Conservation (phyloP, 2,888 invertebrate species). For the Andrena fulva region DNA sequence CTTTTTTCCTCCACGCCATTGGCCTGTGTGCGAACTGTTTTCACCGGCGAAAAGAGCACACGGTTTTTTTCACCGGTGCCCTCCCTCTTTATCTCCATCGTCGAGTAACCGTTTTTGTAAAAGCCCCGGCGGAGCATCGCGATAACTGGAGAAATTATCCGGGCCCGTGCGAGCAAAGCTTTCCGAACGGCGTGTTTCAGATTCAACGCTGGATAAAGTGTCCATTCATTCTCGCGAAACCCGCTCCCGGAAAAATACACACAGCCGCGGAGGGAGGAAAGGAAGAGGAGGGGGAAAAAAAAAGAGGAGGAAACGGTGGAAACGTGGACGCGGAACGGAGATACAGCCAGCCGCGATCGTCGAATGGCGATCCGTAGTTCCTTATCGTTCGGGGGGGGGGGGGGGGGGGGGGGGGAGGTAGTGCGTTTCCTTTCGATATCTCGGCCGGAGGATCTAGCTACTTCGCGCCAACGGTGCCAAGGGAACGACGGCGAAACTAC, state of each 20-base stretch:
- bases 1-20: conserved; percentile 34
- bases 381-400: conserved; percentile 45
- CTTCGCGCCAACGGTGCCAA: conserved; percentile 41
- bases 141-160: conserved; percentile 76
- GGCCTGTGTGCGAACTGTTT: conserved; percentile 51
- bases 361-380: conserved; percentile 59
- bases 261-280: conserved; percentile 1
- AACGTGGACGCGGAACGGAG: background rate
- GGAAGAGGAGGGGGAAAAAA: background rate
- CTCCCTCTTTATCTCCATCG: conserved; percentile 71
- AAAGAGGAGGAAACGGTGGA: background rate
- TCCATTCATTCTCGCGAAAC: conserved; percentile 78
- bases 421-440: conserved; percentile 72
- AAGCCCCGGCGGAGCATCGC: conserved; percentile 71
- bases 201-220: conserved; percentile 77
- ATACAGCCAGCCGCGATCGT: conserved; percentile 51
- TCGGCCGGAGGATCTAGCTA: conserved; percentile 53
- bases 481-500: conserved; percentile 45
- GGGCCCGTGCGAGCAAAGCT: conserved; percentile 70
- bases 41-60: conserved; percentile 64
- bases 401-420: background rate
- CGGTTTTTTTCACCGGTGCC: conserved; percentile 50
- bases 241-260: conserved; percentile 71
- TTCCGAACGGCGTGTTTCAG: conserved; percentile 77
- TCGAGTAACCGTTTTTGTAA: conserved; percentile 71